Conservation (phyloP, 2,888 invertebrate genomes). For the Cepaea hortensis region DNA sequence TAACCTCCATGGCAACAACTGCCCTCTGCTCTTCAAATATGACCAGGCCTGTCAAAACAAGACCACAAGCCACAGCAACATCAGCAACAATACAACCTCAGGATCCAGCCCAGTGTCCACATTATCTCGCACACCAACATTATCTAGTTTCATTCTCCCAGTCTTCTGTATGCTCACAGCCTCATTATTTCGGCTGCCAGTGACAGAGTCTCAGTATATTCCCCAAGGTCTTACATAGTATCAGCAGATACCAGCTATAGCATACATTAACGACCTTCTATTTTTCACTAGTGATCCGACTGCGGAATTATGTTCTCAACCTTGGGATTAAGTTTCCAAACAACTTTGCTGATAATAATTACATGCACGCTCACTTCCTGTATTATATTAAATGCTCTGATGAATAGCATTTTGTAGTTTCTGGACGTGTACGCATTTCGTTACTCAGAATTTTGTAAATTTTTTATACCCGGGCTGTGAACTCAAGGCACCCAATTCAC, state of each 20-base stretch:
- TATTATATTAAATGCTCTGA: not conserved
- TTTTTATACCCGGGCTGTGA: not conserved
- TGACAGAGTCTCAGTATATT: slow-evolving; percentile 32
- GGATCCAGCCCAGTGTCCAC: slow-evolving; percentile 16
- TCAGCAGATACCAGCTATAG: not conserved
- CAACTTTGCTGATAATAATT: slow-evolving; percentile 15
- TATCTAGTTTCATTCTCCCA: not conserved
- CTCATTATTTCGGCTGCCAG: slow-evolving; percentile 35
- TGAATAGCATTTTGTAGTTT: not conserved
- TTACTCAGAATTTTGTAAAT: not conserved
- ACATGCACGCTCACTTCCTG: not conserved
- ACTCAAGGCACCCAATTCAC: not conserved
- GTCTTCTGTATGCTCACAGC: not conserved
- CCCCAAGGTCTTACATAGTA: slow-evolving; percentile 49
- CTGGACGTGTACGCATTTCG: not conserved
- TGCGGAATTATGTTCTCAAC: not conserved
- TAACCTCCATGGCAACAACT: slow-evolving; percentile 17
- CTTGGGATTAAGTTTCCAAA: not conserved
- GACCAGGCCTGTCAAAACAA: not conserved
- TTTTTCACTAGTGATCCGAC: not conserved
- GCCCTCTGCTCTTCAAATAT: slow-evolving; percentile 26
- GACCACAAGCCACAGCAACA: not conserved
- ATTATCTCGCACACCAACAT: slow-evolving; percentile 11
- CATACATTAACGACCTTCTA: no score
- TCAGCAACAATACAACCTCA: slow-evolving; percentile 39